Conservation (phyloP, 2,113 vertebrate genomes). For the Dendrocopos noguchii region DNA sequence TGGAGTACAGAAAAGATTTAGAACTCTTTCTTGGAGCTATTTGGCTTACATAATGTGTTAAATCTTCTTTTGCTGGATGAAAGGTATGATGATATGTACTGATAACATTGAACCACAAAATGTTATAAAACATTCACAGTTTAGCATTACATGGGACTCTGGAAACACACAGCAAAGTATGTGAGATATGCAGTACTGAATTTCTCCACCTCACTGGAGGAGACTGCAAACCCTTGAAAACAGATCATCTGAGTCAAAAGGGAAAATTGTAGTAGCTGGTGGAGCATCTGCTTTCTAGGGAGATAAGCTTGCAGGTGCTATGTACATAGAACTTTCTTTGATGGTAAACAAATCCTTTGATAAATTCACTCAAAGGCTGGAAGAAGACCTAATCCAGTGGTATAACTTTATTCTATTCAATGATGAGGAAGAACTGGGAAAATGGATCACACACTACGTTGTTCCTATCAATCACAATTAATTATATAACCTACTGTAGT, state of each 20-base stretch:
- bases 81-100: background rate
- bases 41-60: background rate
- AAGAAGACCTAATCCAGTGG: background rate
- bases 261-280: background rate
- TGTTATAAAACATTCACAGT: background rate
- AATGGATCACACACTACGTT: background rate
- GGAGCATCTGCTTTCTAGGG: background rate
- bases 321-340: background rate
- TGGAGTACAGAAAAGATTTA: background rate
- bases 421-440: background rate
- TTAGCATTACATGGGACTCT: background rate
- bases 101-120: background rate
- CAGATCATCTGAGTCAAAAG: background rate
- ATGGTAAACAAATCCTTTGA: background rate
- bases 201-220: background rate
- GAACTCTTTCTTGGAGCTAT: background rate
- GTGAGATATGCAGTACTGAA: background rate
- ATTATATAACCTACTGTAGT: background rate
- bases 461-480: background rate
- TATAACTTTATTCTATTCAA: background rate
- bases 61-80: background rate
- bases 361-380: background rate
- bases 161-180: background rate
- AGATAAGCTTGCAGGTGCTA: background rate
- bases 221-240: background rate